phyloP scores from a whole-genome alignment of 1,140 invertebrate species.

The Drosophila grimshawi region DNA sequence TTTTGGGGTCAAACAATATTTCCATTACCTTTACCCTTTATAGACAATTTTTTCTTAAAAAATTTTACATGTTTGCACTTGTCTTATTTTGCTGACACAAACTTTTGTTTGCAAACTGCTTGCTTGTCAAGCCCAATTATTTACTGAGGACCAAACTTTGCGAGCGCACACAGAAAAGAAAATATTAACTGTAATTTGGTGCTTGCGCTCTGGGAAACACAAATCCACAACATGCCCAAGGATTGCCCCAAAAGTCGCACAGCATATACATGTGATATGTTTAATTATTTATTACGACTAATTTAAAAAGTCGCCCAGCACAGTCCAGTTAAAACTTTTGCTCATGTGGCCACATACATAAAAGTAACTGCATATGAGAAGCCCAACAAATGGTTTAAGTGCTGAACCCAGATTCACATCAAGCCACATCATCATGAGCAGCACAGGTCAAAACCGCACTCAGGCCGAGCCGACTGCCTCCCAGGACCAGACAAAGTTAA shows the following conservation, averaged over 20 bases:
- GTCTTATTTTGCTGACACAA: constrained; percentile 21
- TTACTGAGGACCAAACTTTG: constrained; percentile 49
- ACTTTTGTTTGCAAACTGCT: constrained; percentile 38
- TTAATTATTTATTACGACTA: constrained; percentile 81
- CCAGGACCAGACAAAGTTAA: constrained; percentile 65
- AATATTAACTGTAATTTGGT: constrained; percentile 65
- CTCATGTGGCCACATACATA: constrained; percentile 27
- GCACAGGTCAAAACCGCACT: constrained; percentile 55
- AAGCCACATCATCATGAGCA: constrained; percentile 21
- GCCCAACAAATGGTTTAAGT: constrained; percentile 50
- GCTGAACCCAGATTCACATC: constrained; percentile 25
- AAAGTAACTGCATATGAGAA: constrained; percentile 53
- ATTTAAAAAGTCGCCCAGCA: constrained; percentile 67
- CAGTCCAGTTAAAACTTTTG: constrained; percentile 24
- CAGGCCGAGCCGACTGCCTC: constrained; percentile 15
- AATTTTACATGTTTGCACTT: too few relatives aligned
- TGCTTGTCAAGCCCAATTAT: constrained; percentile 52
- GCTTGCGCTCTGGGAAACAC: constrained; percentile 19
- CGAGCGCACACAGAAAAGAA: constrained; percentile 26
- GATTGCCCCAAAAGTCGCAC: constrained; percentile 23
- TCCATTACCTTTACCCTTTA: too few relatives aligned
- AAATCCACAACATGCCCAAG: constrained; percentile 16
- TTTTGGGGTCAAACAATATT: too few relatives aligned
- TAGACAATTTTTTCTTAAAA: too few relatives aligned
- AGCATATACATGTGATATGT: constrained; percentile 65